Evolutionary conservation across 2,888 invertebrate genomes (phyloP).

Genomic region (Spisula subtruncata): DNA sequence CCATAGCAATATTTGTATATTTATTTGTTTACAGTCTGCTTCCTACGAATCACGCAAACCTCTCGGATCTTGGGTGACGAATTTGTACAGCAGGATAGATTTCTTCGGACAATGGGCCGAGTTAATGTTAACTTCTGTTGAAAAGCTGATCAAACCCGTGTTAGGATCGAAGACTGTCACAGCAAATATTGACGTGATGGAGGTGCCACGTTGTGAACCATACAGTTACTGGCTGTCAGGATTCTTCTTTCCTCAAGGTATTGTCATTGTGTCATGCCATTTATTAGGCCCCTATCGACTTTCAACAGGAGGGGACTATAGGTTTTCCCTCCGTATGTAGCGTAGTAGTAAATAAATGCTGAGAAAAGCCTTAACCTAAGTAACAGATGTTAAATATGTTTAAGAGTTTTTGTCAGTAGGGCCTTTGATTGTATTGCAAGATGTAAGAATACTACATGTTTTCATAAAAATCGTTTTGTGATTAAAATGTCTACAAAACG

Average conservation of each 20-base stretch:
- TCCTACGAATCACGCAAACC: constrained; percentile 87
- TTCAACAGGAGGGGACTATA: too few relatives aligned
- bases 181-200: constrained; percentile 63
- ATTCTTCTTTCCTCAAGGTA: constrained; percentile 88
- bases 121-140: constrained; percentile 80
- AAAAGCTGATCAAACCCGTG: constrained; percentile 78
- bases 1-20: too few relatives aligned
- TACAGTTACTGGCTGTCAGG: constrained; percentile 86
- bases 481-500: too few relatives aligned
- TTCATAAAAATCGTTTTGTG: too few relatives aligned
- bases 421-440: too few relatives aligned
- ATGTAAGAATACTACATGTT: too few relatives aligned
- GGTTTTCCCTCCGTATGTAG: too few relatives aligned
- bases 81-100: constrained; percentile 84
- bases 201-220: constrained; percentile 77
- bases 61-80: constrained; percentile 85
- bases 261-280: background rate
- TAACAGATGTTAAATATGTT: too few relatives aligned
- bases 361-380: too few relatives aligned
- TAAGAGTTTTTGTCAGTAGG: too few relatives aligned
- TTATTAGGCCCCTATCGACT: too few relatives aligned
- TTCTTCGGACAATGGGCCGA: constrained; percentile 87
- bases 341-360: too few relatives aligned
- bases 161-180: constrained; percentile 55
- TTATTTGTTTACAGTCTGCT: constrained; percentile 77